Evolutionary conservation across 2,113 vertebrate species (phyloP), one percentile per base, ranked within the genome.

Genomic region (Hyperoodon ampullatus): DNA sequence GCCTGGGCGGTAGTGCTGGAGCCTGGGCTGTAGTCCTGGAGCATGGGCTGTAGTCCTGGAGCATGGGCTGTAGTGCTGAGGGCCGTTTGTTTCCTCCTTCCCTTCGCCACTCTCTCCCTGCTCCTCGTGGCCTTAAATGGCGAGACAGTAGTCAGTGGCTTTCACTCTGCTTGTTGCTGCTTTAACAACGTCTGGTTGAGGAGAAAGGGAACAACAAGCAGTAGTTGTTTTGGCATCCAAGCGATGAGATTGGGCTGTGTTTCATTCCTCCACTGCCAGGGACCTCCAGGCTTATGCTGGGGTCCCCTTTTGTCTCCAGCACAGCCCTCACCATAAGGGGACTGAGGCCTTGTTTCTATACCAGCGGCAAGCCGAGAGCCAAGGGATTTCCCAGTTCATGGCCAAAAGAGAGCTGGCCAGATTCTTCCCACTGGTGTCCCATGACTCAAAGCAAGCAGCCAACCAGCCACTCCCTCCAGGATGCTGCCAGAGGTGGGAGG

Each of bases 251-350:
- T 71, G 30, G 44, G 71, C 71, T 89, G 60, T 39, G 33, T 75
- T 93, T 97, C 68, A 94, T 94, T 94, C 86, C 82, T 93, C 86
- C 63, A 98, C 98, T 98, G 97, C 97, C 98, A 98, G 96, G 95
- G 95, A 97, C 86, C 82, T 93, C 80, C 94, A 89, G 71, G 91
- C 74, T 96, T 60, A 42, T 8, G 68, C 89, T 63, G 33, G 85
- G 82, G 55, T 94, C 91, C 93, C 96, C 78, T 89, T 90, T 93
- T 75, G 60, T 96, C 82, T 96, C 86, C 88, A 97, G 94, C 93
- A 95, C 75, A 89, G 35, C 71, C 93, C 91, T 47, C 16, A 26
- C 35, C 4, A 0, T 74, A 70, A 92, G 87, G 95, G 91, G 94
- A 83, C 93, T 23, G 68, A 94, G 63, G 89, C 97, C 94, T 98